Evolutionary conservation across 37 sponge, comb jelly and placozoan species (phyloP).

Genomic region (Eunapius fragilis): DNA sequence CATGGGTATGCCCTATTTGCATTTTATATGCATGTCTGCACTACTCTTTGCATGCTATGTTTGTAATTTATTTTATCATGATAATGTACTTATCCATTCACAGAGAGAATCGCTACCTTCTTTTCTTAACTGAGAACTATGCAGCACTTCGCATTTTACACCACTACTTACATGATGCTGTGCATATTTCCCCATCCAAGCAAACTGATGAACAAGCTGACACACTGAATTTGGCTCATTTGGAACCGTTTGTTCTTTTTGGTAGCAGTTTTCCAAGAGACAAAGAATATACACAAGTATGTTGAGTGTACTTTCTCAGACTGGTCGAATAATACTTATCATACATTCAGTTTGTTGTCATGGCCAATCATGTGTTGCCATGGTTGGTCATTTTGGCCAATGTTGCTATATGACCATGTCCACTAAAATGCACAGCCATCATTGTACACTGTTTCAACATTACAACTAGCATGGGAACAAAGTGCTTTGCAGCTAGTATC

Average conservation of each 20-base stretch:
- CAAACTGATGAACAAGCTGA: not conserved
- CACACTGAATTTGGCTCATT: slow-evolving; percentile 7
- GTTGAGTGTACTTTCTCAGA: not conserved
- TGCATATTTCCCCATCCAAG: not conserved
- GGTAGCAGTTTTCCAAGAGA: slow-evolving; percentile 95
- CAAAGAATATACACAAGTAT: slow-evolving; percentile 92
- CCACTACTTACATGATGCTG: not conserved
- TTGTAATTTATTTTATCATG: not conserved
- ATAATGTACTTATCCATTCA: not conserved
- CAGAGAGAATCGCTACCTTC: slow-evolving; percentile 90
- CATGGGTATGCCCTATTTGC: slow-evolving; percentile 61
- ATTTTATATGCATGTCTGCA: slow-evolving; percentile 5
- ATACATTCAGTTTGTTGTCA: too few relatives aligned
- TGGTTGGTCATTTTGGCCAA: too few relatives aligned
- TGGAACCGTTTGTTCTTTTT: slow-evolving; percentile 80
- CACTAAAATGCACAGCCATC: too few relatives aligned
- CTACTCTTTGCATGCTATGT: not conserved
- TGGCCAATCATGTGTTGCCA: too few relatives aligned
- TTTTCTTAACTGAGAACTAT: slow-evolving; percentile 91
- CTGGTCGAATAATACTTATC: too few relatives aligned
- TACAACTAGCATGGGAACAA: too few relatives aligned
- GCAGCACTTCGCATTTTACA: slow-evolving; percentile 81
- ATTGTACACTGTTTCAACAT: too few relatives aligned
- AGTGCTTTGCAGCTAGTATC: too few relatives aligned
- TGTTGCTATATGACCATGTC: too few relatives aligned